These are phyloP conservation scores for Cichlasoma orientale DNA, from an alignment of 2,797 vertebrate species.

Conservation along the genomic window DNA sequence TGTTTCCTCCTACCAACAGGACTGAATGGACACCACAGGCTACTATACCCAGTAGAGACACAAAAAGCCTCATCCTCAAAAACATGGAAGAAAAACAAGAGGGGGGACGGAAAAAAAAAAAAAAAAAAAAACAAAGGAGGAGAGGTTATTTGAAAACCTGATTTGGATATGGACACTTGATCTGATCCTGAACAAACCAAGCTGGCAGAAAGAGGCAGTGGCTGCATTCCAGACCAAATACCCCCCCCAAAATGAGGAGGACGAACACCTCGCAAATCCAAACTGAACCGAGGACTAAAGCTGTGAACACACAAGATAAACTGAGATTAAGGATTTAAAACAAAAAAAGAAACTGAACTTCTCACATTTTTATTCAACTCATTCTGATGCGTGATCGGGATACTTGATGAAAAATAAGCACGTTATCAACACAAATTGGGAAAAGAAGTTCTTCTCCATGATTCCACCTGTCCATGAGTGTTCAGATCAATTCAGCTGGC, in stretches of 20 bases:
- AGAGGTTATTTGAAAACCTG: constrained; percentile 64
- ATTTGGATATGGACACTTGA: constrained; percentile 67
- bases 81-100: constrained; percentile 27
- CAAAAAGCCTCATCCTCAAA: constrained; percentile 69
- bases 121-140: constrained; percentile 41
- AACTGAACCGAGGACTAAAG: constrained; percentile 20
- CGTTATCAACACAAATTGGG: constrained; percentile 55
- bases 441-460: constrained; percentile 40
- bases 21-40: constrained; percentile 70
- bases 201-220: constrained; percentile 53
- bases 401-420: constrained; percentile 49
- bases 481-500: constrained; percentile 11
- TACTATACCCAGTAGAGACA: constrained; percentile 70
- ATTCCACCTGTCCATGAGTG: constrained; percentile 20
- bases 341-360: background rate
- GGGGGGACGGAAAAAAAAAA: constrained; percentile 10
- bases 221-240: constrained; percentile 65
- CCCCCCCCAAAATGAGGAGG: constrained; percentile 6
- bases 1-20: constrained; percentile 42
- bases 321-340: background rate
- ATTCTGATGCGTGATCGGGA: constrained; percentile 10
- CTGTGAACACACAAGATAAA: constrained; percentile 1
- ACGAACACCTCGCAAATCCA: constrained; percentile 3
- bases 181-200: constrained; percentile 61
- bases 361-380: constrained; percentile 4